Evolutionary conservation across 2,888 invertebrate species (phyloP), one percentile per base, ranked within the genome.

Genomic region (Conops quadrifasciatus): DNA sequence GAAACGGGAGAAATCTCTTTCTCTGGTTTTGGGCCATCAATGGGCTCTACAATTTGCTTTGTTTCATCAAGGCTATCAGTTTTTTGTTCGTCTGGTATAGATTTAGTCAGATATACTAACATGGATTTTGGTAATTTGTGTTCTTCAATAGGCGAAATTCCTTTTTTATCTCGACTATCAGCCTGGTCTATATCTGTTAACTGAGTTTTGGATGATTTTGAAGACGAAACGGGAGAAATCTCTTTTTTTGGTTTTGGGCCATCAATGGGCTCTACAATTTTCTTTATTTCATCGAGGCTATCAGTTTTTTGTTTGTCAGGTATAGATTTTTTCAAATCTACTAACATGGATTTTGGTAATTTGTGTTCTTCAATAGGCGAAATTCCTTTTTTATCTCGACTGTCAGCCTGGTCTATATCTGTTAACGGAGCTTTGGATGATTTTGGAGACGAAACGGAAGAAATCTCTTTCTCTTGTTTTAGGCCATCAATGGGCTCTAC

Each of bases 91-190:
- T 53, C 53, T 7, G 1, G 53, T n/a, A 21, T 21, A 9, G 21
- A 11, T 21, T 53, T 53, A 2, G 21, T 21, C 5, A 53, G 21
- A 67, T 67, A 21, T 58, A 24, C 70, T 43, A 13, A n/a, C 47
- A 66, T 66, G 1, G 5, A 2, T 60, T 62, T 36, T 28, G 36
- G 5, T 43, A 36, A 43, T 36, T 45, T 21, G 13, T 30, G 53
- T 21, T 53, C n/a, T 53, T 53, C 53, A 53, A n/a, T 28, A 28
- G 16, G 59, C 4, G 36, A 9, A 36, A 36, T 36, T 36, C 9
- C 9, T 36, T 9, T 36, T 9, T 36, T 36, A 11, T n/a, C n/a
- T n/a, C 2, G 7, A 24, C 24, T 16, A 53, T 53, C 53, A 53
- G 21, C 16, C 1, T 19, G n/a, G 1, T 53, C 24, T 36, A 9